Base-by-base conservation (phyloP, 2,797 vertebrate species). In the Paramormyrops hopkinsi region DNA sequence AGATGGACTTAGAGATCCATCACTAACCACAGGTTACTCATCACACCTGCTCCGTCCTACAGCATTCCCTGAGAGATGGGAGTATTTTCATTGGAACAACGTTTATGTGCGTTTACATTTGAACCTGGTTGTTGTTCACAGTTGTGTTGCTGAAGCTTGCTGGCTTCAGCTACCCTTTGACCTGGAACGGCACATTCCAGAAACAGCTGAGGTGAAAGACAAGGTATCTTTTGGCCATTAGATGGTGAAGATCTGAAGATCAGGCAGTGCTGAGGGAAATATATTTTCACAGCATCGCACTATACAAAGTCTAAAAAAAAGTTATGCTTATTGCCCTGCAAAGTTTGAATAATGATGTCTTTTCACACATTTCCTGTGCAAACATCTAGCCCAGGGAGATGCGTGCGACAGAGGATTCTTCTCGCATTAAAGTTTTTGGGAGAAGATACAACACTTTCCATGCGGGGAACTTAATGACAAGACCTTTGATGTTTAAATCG, bases 401-500 rank as follows among this genome's bases (percentile, higher is more conserved):
- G 88, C 69, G 46, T 83, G 90, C 90, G 88, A 95, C 95, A 94
- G 94, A 93, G 93, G 92, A 29, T 93, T 94, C 94, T 94, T 91
- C 90, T 92, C 90, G 93, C 92, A 92, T 95, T 95, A 94, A 92
- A 92, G 93, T 93, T 92, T 89, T 92, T 90, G 86, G 84, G n/a
- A 92, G 87, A 92, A 94, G 93, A 95, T 93, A 92, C 93, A 92
- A 95, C 95, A 92, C 93, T 95, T 95, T 95, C 93, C 93, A 93
- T 91, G 90, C 91, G 87, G 88, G 90, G 86, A 79, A 94, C 93
- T 93, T 96, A 95, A 96, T 94, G 95, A 96, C 94, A 94, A 92
- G 93, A 94, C 94, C 94, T 95, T 96, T 96, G 95, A 96, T 96
- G 95, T 96, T 95, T 95, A 96, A 96, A 96, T 95, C 94, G 95